Evolutionary conservation across 2,888 invertebrate genomes (phyloP), one percentile per base, ranked within the genome.

Genomic region (Sarcophaga variegata): DNA sequence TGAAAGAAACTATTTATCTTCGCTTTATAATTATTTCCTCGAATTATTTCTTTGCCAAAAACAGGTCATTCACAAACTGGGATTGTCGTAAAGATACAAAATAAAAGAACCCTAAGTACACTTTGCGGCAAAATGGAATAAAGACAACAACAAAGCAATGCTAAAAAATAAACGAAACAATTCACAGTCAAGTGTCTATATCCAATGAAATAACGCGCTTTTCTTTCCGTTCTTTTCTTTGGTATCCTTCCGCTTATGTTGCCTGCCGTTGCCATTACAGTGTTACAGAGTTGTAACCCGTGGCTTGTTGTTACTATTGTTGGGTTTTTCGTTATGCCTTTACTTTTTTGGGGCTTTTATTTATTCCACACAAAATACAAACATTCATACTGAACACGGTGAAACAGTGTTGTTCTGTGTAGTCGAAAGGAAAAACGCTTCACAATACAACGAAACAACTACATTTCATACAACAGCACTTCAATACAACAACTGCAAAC

Each of bases 181-280:
- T 83, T 67, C 22, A 82, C 54, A 83, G 27, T 74, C 78, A 83
- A 79, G 83, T 83, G 72, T 74, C 62, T 79, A 83, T 74, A 74
- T 78, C 83, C 83, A 67, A 49, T 72, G 66, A 49, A 83, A 83
- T 67, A 78, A 69, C 83, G 83, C 83, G 77, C 77, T 78, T 78
- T 78, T 83, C 77, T 78, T 83, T 74, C 74, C 78, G 78, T 69
- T 54, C 37, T 54, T 78, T 83, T 37, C 78, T 27, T 69, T 74
- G 67, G 22, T 67, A 63, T 74, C 72, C 67, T 78, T 67, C 63
- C 54, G 49, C 45, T 71, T 27, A 49, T 74, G 72, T 69, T 75
- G 37, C 37, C 37, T 37, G 37, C 37, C 37, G 12, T 71, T 74
- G 72, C 14, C 45, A n/a, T 37, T 47, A 10, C 59, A 27, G 47